phyloP scores from a whole-genome alignment of 1,140 invertebrate genomes.

The Drosophila sproati region DNA sequence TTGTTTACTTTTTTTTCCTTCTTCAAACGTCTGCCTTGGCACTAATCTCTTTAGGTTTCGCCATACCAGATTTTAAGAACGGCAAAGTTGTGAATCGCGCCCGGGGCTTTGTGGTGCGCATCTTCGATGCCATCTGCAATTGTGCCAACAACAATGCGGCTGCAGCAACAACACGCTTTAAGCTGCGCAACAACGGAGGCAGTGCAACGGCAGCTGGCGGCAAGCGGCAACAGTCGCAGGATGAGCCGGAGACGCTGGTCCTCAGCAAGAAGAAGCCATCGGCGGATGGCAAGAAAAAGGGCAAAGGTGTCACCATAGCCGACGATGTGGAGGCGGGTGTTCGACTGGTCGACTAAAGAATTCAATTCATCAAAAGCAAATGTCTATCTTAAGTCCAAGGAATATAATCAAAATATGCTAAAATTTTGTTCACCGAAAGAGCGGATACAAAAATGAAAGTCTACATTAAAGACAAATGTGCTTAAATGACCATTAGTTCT shows the following conservation, averaged over 20 bases:
- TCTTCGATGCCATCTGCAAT: constrained; percentile 87
- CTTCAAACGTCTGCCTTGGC: constrained; percentile 26
- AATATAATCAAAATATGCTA: constrained; percentile 54
- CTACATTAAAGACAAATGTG: background rate
- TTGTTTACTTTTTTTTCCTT: constrained; percentile 33
- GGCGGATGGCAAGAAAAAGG: constrained; percentile 64
- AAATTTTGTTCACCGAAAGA: background rate
- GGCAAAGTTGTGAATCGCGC: constrained; percentile 86
- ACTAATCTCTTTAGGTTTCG: constrained; percentile 80
- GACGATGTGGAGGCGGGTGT: constrained; percentile 70
- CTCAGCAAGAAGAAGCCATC: constrained; percentile 68
- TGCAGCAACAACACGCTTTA: constrained; percentile 82
- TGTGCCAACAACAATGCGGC: constrained; percentile 87
- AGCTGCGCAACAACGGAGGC: constrained; percentile 70
- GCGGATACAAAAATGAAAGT: background rate
- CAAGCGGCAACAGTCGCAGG: constrained; percentile 64
- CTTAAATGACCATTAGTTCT: constrained; percentile 6
- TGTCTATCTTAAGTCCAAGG: background rate
- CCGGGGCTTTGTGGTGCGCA: constrained; percentile 86
- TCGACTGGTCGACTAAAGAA: constrained; percentile 64
- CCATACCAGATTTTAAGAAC: constrained; percentile 85
- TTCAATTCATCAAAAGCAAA: background rate
- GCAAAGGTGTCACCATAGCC: constrained; percentile 70
- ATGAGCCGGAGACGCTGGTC: constrained; percentile 62
- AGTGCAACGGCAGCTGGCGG: constrained; percentile 29